Percentiles rank a stretch among this genome's conserved stretches.
phyloP scores from a whole-genome alignment of 1,140 invertebrate genomes.

The Delia radicum region DNA sequence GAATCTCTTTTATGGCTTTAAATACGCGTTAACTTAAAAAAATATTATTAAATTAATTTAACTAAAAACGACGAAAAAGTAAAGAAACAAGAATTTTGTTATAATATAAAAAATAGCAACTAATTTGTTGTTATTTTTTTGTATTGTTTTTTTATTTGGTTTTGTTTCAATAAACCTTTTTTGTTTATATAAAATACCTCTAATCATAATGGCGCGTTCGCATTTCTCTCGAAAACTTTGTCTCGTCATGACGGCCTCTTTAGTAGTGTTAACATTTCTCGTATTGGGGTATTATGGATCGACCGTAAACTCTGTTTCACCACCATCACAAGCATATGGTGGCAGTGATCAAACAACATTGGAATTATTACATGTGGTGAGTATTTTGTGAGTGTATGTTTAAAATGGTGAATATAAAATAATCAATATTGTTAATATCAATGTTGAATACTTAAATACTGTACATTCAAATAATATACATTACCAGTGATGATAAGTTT shows the following conservation, averaged over 20 bases:
- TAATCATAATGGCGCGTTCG: constrained; percentile 46
- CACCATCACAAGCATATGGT: constrained; percentile 31
- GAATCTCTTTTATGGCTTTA: no score
- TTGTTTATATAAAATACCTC: constrained; percentile 22
- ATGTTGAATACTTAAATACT: no score
- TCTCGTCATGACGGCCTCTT: constrained; percentile 49
- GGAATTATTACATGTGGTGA: constrained; percentile 52
- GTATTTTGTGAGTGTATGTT: constrained; percentile 21
- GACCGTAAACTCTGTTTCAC: constrained; percentile 36
- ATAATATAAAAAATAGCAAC: no score
- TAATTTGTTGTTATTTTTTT: no score
- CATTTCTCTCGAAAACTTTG: constrained; percentile 51
- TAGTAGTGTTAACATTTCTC: constrained; percentile 42
- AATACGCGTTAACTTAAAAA: no score
- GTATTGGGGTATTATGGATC: constrained; percentile 46
- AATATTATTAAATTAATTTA: no score
- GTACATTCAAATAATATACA: no score
- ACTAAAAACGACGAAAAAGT: no score
- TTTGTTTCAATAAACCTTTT: constrained; percentile 7
- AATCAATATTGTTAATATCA: no score
- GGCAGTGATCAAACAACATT: constrained; percentile 44
- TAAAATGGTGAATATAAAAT: not conserved
- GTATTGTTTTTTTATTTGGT: not conserved
- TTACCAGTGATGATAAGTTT: not conserved
- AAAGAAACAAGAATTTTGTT: no score